Evolutionary conservation across 2,888 invertebrate species (phyloP), one percentile per base, ranked within the genome.

Genomic region (Argyra leucocephala): DNA sequence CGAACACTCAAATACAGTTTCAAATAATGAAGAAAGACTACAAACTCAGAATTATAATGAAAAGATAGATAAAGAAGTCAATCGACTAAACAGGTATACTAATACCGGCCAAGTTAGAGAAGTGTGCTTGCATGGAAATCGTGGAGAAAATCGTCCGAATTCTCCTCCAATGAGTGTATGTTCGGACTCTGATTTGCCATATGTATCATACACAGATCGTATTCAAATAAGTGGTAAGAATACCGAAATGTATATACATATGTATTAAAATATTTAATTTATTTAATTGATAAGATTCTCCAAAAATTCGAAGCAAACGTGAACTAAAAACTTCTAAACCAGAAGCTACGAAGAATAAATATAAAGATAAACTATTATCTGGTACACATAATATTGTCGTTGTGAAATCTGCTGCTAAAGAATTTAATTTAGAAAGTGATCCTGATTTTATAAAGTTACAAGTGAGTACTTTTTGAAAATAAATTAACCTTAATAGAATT

Each of bases 91-190:
- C 12, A 9, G 48, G 5, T 48, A 48, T 48, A 48, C 48, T 18
- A n/a, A 18, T 15, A 5, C 5, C 5, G 31, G 31, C 5, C 18
- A 48, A 18, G 48, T 2, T 18, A 18, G 48, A 9, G 15, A 48
- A 18, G 15, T 15, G 12, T 18, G 18, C 18, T 1, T 31, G 7
- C 5, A 3, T 6, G 31, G 31, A 57, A 57, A 10, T 15, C 7
- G 22, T 22, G 22, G 7, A 3, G 59, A 65, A 22, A 82, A 83
- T 57, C 80, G 83, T 0, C 84, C 89, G 1, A 88, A 87, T 6
- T 93, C 93, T 0, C 93, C 93, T 0, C 91, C 93, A 0, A 88
- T 92, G 0, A 93, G 93, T 72, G 88, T 94, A 12, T 93, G 93
- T 75, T 91, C 91, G 0, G 92, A 93, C 76, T 89, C 91, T 0